Base-by-base conservation (phyloP, 1,140 invertebrate species). In the Andricus grossulariae region DNA sequence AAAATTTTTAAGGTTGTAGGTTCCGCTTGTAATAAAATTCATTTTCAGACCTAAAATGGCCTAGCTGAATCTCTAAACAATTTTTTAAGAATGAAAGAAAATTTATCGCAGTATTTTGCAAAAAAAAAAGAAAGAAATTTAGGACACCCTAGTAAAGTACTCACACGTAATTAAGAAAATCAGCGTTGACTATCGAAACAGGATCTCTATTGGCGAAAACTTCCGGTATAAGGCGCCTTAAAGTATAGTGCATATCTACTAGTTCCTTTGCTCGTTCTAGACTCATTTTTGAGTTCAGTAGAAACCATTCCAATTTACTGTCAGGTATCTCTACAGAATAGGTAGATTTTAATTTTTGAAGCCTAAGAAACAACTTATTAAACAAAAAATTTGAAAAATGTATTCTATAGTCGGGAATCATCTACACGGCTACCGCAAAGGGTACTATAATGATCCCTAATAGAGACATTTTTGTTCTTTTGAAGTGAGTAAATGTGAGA, bases 181-280 rank as follows among this genome's bases (percentile, higher is more conserved):
- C 78, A 76, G 82, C 82, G 81, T 92, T 74, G 73, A 85, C 86
- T 45, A 82, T 81, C 79, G 85, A 84, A 75, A 87, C 83, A 71
- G 90, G 90, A 82, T 92, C 90, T 81, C 90, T 83, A 79, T 89
- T 86, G 50, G 86, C 82, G 82, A 91, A 91, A 84, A 91, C 87
- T 82, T 92, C 91, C 18, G 91, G 90, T 52, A 91, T 84, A 78
- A 89, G 82, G 60, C 85, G 81, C 79, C 88, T 89, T 50, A 90
- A 85, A 51, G 90, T 89, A 85, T 91, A 92, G 84, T 91, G 91
- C 87, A 91, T 88, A 85, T 92, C 92, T 75, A 92, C 82, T 81
- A 89, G 89, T 80, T 91, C 87, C 87, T 92, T 92, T 80, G 89
- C 89, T 73, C 88, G 82, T 83, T 92, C 90, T 79, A 92, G 83